A percentile compares a stretch with the other conserved stretches of the same genome.
Conservation (phyloP, 35 echinoderm and acorn worm genomes). For the Amphiura filiformis region DNA sequence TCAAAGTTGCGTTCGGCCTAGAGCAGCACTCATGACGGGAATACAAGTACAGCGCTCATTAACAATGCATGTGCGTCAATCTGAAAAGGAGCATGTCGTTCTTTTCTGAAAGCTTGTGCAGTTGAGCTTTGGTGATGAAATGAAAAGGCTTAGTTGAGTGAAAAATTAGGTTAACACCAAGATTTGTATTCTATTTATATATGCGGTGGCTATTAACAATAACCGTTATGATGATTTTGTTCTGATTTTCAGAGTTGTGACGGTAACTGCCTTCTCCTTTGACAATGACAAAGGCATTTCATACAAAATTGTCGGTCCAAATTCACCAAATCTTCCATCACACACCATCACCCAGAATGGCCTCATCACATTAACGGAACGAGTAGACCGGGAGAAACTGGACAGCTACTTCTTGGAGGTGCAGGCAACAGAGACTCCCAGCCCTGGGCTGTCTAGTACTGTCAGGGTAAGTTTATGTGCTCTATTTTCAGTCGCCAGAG, state of each 20-base stretch:
- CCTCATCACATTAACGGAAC: slow-evolving; percentile 33
- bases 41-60: too few species aligned
- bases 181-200: too few species aligned
- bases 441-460: slow-evolving; percentile 5
- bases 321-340: neutral
- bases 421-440: slow-evolving; percentile 32
- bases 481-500: too few species aligned
- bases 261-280: slow-evolving; percentile 61
- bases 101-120: too few species aligned
- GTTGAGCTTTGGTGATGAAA: too few species aligned
- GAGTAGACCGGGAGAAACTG: slow-evolving; percentile 35
- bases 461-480: slow-evolving; percentile 55
- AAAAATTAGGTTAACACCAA: too few species aligned
- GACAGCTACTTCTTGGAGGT: slow-evolving; percentile 50
- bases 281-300: slow-evolving; percentile 34
- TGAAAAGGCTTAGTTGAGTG: too few species aligned
- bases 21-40: too few species aligned
- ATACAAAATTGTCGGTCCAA: slow-evolving; percentile 33
- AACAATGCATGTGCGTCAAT: too few species aligned
- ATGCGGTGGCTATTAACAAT: too few species aligned
- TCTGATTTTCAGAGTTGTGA: slow-evolving; percentile 34
- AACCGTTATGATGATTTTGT: neutral
- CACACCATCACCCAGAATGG: slow-evolving; percentile 52
- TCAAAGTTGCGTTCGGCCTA: too few species aligned
- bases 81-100: too few species aligned